Base-by-base conservation (phyloP, 92 coral and sea anemone genomes). In the Palythoa grandiflora region DNA sequence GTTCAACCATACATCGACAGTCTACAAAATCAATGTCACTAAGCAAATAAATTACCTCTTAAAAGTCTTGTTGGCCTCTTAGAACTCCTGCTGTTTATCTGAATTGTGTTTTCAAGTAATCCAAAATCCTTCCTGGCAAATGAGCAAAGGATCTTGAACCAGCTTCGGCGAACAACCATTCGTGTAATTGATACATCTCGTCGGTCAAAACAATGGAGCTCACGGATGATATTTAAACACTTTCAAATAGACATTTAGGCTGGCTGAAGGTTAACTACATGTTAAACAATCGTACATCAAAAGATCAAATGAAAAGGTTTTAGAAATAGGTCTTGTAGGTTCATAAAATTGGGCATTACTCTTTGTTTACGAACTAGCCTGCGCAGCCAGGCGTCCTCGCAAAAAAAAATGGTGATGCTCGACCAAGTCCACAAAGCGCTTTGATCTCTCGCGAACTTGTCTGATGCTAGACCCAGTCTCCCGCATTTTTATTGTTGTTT, bases 381-480 rank as follows among this genome's bases (percentile, higher is more conserved):
- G 28, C 28, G 28, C 0, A 28, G 28, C 28, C 28, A 28, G 28
- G 28, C 28, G 28, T 28, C 28, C 28, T 28, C 28, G 28, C 63
- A 57, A 57, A 8, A 57, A 57, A 57, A 57, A 57, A 10, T 14
- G 15, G 15, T 57, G 63, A 57, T 57, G 63, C 0, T 2, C 7
- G 3, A 17, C 63, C 63, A 3, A 57, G 63, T 57, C 63, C 63
- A 57, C 3, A 55, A 55, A 55, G 12, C 14, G 63, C 63, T 55
- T 57, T 57, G 63, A 57, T 57, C 7, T 57, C 63, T 57, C 63
- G 63, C 63, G 1, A 59, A 59, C 66, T 59, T 59, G 66, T 59
- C 66, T 59, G 66, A 59, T 59, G 66, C n/a, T 59, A 59, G 66
- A 59, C 66, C n/a, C 66, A 59, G 66, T 59, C 66, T 59, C 66